Base-by-base conservation (phyloP, 2,888 invertebrate species). In the Tinea pellionella region DNA sequence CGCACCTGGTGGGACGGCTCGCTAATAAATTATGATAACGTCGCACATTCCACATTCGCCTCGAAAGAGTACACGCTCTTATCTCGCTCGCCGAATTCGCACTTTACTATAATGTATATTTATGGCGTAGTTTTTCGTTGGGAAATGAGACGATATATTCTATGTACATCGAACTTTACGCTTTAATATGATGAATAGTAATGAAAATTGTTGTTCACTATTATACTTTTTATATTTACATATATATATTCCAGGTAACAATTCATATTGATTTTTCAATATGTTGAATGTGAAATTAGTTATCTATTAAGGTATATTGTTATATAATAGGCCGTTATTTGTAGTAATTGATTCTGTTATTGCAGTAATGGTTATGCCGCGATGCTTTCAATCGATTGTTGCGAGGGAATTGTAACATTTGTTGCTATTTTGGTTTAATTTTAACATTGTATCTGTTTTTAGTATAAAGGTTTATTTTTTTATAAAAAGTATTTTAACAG, bases 21-120 rank as follows among this genome's bases (percentile, higher is more conserved):
- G 62, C 66, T 69, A 72, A 73, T 76, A 76, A 75, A 75, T 75
- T 71, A 71, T 68, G 71, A 74, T 72, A 74, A 66, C 70, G 67
- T 62, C 65, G 65, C 68, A 68, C 69, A 65, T 67, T 65, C 68
- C 69, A 66, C 62, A 65, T 67, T 64, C 65, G 65, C 67, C 63
- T 62, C 64, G 64, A 65, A 68, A 68, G 67, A 65, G 64, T 64
- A 66, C 66, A 57, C 47, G 42, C 32, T 69, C 72, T 75, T 80
- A 80, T 82, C 79, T 70, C 67, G 61, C 63, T 63, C 66, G 65
- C 66, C 65, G 67, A 68, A 69, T 72, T 69, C 68, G 69, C 71
- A 64, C 57, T 57, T 57, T 57, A 57, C 30, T 57, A 32, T 68
- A 74, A 74, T 73, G 70, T 71, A 68, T 74, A 75, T 74, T 74